phyloP scores from a whole-genome alignment of 2,888 invertebrate species.

The Sylvicola fuscatus region DNA sequence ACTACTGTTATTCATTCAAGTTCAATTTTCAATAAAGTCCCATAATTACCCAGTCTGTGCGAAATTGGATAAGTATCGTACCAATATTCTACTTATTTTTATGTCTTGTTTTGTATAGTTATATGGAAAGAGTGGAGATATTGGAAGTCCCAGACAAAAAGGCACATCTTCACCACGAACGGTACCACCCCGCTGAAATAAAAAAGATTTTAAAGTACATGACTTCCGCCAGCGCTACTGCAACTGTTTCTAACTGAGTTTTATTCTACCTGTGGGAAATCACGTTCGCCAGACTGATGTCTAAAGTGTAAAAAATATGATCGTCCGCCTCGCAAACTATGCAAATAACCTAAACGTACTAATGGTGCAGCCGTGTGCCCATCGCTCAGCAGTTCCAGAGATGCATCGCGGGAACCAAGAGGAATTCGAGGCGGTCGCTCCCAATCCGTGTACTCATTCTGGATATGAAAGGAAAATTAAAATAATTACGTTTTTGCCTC shows the following conservation, averaged over 20 bases:
- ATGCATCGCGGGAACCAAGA: constrained; percentile 64
- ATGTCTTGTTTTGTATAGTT: constrained; percentile 65
- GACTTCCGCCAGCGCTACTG: background rate
- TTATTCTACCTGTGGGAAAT: constrained; percentile 45
- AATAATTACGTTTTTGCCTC: no score
- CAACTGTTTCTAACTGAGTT: background rate
- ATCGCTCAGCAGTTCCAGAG: constrained; percentile 74
- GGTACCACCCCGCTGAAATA: constrained; percentile 48
- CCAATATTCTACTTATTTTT: constrained; percentile 53
- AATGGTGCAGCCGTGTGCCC: constrained; percentile 78
- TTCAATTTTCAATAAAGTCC: background rate
- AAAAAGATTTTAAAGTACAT: background rate
- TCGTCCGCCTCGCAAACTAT: constrained; percentile 55
- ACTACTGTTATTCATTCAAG: background rate
- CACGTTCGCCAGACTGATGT: constrained; percentile 64
- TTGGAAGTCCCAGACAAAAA: constrained; percentile 63
- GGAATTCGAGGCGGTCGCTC: constrained; percentile 73
- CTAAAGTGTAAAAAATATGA: constrained; percentile 78
- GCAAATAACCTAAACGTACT: constrained; percentile 48
- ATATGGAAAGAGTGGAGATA: constrained; percentile 43
- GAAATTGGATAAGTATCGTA: constrained; percentile 74
- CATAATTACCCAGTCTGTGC: constrained; percentile 61
- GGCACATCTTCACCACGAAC: constrained; percentile 75
- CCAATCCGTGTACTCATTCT: constrained; percentile 96
- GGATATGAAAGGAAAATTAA: no score